Conservation (phyloP, 2,113 vertebrate species). For the Psilopogon haemacephalus region DNA sequence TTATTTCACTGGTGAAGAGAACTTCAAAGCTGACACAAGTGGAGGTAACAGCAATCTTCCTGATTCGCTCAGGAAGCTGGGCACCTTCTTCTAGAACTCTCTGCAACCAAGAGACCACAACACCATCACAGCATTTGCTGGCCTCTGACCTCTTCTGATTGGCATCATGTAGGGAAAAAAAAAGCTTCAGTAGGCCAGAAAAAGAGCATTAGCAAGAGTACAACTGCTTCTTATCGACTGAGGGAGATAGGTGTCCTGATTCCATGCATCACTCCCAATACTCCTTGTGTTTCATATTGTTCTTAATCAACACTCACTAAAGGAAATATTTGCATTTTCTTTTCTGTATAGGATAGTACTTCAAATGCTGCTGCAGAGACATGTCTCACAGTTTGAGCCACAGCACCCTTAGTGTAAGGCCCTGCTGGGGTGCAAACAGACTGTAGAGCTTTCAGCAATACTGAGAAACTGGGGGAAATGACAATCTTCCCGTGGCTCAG, state of each 20-base stretch:
- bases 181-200: not conserved
- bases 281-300: not conserved
- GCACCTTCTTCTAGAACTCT: too few species aligned
- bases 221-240: not conserved
- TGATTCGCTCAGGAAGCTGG: not conserved
- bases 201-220: not conserved
- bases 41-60: not conserved
- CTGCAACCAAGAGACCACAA: too few species aligned
- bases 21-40: not conserved
- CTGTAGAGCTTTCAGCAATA: not conserved
- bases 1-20: not conserved
- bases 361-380: not conserved
- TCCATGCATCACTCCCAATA: not conserved
- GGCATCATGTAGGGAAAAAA: not conserved
- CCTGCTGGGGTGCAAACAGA: rapidly evolving
- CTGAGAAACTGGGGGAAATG: not conserved
- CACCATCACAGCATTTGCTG: not conserved
- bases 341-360: not conserved
- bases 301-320: not conserved
- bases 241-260: not conserved
- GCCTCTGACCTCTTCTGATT: not conserved
- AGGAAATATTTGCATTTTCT: not conserved
- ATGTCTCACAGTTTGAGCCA: not conserved
- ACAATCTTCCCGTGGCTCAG: rapidly evolving
- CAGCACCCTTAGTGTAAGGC: not conserved